phyloP scores from a whole-genome alignment of 2,113 vertebrate genomes.

The Anser brachyrhynchus region DNA sequence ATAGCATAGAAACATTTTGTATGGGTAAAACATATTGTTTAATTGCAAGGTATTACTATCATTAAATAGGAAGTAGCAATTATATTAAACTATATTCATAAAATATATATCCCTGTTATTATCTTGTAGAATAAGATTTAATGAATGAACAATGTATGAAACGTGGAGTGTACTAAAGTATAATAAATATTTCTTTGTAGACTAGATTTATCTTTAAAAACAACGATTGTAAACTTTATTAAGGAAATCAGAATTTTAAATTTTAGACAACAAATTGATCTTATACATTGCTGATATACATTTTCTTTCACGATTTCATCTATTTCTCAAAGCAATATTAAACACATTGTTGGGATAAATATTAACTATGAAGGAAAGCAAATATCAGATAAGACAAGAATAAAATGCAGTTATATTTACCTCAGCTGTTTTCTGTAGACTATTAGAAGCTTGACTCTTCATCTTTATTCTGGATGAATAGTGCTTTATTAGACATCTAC shows the following conservation, averaged over 20 bases:
- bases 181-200: neutral
- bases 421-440: neutral
- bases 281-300: neutral
- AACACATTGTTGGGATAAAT: neutral
- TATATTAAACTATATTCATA: neutral
- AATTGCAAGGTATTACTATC: neutral
- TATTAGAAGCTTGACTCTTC: neutral
- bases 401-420: neutral
- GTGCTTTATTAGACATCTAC: neutral
- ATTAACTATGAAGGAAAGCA: neutral
- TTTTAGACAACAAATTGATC: neutral
- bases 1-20: neutral
- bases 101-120: neutral
- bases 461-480: neutral
- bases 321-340: neutral
- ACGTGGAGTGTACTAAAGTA: neutral
- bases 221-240: neutral
- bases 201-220: neutral
- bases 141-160: neutral
- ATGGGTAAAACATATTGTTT: slow-evolving; percentile 29
- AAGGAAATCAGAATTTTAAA: neutral
- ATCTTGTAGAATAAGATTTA: slow-evolving; percentile 14
- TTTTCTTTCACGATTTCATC: neutral
- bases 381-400: neutral
- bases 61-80: neutral